A percentile compares a stretch with the other conserved stretches of the same genome.
Evolutionary conservation across 2,113 vertebrate genomes (phyloP).

Genomic region (Gnathonemus echidnorhynchus): DNA sequence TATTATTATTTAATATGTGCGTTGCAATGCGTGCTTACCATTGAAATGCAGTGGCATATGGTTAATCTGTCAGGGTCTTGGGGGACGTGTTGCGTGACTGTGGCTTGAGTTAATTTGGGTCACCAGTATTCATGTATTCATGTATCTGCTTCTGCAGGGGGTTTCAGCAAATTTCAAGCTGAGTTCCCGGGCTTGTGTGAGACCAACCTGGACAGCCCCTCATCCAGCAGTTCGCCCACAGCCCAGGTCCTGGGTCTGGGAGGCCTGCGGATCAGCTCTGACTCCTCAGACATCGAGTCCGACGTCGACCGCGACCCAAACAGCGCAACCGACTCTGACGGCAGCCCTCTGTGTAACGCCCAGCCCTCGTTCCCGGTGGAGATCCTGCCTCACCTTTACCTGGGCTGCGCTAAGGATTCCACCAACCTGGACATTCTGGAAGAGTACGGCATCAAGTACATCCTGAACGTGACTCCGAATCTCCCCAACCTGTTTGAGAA

Average conservation of each 20-base stretch:
- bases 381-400: conserved; percentile 88
- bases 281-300: conserved; percentile 93
- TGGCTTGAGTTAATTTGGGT: not conserved
- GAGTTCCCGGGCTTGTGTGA: conserved; percentile 82
- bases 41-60: not conserved
- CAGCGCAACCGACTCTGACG: conserved; percentile 87
- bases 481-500: conserved; percentile 97
- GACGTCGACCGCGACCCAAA: conserved; percentile 83
- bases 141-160: conserved; percentile 61
- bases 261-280: conserved; percentile 88
- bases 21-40: not conserved
- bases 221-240: conserved; percentile 71
- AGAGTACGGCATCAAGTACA: conserved; percentile 98
- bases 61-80: not conserved
- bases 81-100: not conserved
- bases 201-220: conserved; percentile 81
- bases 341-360: conserved; percentile 85
- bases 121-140: not conserved
- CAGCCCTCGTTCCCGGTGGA: conserved; percentile 91
- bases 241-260: conserved; percentile 84
- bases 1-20: conserved; percentile 29
- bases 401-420: conserved; percentile 95
- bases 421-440: conserved; percentile 96
- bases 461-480: conserved; percentile 97
- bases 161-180: conserved; percentile 89